Evolutionary conservation across 92 coral and sea anemone genomes (phyloP).

Genomic region (Isaurus tuberculatus): DNA sequence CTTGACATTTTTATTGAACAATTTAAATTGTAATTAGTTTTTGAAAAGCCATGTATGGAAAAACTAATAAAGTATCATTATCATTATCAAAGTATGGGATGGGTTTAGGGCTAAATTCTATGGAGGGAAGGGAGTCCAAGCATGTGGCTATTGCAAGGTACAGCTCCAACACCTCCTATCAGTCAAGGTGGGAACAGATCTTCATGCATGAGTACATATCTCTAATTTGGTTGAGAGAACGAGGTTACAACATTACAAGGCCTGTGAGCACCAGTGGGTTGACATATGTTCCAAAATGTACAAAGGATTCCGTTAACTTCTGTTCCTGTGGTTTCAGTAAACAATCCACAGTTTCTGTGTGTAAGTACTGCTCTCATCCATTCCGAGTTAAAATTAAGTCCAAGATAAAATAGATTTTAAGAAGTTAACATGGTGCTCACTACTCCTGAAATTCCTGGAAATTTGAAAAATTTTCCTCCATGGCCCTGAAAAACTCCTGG

Average conservation of each 20-base stretch:
- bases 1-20: too few species aligned
- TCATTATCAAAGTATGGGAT: too few species aligned
- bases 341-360: constrained; percentile 6
- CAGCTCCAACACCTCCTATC: constrained; percentile 17
- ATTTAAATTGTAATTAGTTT: too few species aligned
- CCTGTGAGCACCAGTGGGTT: constrained; percentile 45
- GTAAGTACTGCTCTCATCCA: constrained; percentile 50
- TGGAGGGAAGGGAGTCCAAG: constrained; percentile 46
- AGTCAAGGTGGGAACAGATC: constrained; percentile 44
- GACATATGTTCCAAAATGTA: constrained; percentile 40
- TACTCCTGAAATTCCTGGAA: too few species aligned
- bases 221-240: constrained; percentile 41
- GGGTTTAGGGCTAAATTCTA: constrained; percentile 49
- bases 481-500: too few species aligned
- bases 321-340: constrained; percentile 42
- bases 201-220: constrained; percentile 45
- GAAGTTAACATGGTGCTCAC: not conserved
- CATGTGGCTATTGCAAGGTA: constrained; percentile 44
- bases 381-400: constrained; percentile 29
- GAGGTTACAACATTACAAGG: constrained; percentile 31
- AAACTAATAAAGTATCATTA: too few species aligned
- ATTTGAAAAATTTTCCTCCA: too few species aligned
- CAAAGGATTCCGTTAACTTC: constrained; percentile 15
- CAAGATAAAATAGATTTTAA: constrained; percentile 6
- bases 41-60: too few species aligned